Evolutionary conservation across 2,797 vertebrate genomes (phyloP).

Genomic region (Tangara arthus): DNA sequence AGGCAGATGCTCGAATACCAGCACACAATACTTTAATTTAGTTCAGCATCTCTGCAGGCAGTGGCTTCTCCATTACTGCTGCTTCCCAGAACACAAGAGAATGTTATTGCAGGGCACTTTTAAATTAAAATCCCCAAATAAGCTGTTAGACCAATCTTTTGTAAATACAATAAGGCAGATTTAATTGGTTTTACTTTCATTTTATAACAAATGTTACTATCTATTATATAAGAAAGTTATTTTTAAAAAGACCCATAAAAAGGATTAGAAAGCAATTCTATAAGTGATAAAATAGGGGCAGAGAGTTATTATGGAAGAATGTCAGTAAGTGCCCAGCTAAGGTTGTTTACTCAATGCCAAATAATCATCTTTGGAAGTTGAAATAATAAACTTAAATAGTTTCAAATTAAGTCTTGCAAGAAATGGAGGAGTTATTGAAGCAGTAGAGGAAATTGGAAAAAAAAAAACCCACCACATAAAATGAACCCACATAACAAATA

Average conservation of each 20-base stretch:
- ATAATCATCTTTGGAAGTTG: not conserved
- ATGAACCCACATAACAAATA: not conserved
- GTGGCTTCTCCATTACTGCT: constrained; percentile 29
- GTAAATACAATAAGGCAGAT: constrained; percentile 35
- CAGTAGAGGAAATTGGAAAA: not conserved
- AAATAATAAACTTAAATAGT: constrained; percentile 28
- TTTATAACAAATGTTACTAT: constrained; percentile 43
- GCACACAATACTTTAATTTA: constrained; percentile 59
- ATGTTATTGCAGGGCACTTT: constrained; percentile 37
- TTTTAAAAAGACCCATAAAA: not conserved
- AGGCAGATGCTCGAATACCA: constrained; percentile 46
- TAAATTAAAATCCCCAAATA: constrained; percentile 58
- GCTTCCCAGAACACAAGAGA: constrained; percentile 29
- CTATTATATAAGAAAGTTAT: constrained; percentile 25
- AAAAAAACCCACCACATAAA: not conserved
- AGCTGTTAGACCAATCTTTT: constrained; percentile 48
- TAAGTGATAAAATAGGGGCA: not conserved
- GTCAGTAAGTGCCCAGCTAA: constrained; percentile 7
- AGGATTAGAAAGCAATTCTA: constrained; percentile 40
- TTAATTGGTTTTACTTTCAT: constrained; percentile 56
- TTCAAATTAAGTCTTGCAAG: constrained; percentile 3
- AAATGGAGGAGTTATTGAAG: not conserved
- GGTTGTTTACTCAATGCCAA: not conserved
- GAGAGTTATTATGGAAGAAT: not conserved
- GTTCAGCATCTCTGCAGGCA: constrained; percentile 63